Percentiles rank a stretch among this genome's conserved stretches.
phyloP scores from a whole-genome alignment of 2,113 vertebrate genomes.

The Anser cygnoides region DNA sequence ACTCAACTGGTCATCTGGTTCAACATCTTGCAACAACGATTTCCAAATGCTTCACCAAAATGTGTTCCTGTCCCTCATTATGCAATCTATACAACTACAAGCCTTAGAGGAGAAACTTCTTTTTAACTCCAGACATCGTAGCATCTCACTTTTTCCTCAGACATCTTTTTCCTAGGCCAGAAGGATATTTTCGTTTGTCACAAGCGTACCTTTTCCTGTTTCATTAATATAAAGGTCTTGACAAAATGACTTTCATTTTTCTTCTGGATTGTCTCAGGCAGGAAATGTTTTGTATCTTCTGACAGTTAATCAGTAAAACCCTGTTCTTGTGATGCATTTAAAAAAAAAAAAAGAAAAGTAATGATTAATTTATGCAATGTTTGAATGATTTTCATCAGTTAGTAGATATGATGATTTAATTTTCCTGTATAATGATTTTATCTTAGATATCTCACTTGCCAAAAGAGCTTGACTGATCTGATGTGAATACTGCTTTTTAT shows the following conservation, averaged over 20 bases:
- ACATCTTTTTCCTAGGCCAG: background rate
- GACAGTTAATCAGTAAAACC: slow-evolving; percentile 38
- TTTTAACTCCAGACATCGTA: background rate
- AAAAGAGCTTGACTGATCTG: slow-evolving; percentile 7
- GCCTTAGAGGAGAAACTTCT: background rate
- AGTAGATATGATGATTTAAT: slow-evolving; percentile 40
- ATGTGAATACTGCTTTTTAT: background rate
- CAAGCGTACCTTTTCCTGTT: background rate
- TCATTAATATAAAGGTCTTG: background rate
- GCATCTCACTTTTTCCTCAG: background rate
- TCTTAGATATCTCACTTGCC: background rate
- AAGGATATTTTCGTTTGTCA: background rate
- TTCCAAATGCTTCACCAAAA: background rate
- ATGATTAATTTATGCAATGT: slow-evolving; percentile 56
- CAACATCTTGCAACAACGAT: background rate
- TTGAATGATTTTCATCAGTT: slow-evolving; percentile 47
- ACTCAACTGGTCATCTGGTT: background rate
- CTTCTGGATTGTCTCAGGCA: background rate
- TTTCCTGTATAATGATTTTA: slow-evolving; percentile 43
- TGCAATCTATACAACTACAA: background rate
- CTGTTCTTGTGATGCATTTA: background rate
- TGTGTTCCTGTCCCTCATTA: background rate
- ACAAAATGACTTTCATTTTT: background rate
- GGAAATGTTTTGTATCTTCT: slow-evolving; percentile 6
- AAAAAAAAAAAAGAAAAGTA: background rate